phyloP scores from a whole-genome alignment of 2,113 vertebrate species.

The Delphinus delphis region DNA sequence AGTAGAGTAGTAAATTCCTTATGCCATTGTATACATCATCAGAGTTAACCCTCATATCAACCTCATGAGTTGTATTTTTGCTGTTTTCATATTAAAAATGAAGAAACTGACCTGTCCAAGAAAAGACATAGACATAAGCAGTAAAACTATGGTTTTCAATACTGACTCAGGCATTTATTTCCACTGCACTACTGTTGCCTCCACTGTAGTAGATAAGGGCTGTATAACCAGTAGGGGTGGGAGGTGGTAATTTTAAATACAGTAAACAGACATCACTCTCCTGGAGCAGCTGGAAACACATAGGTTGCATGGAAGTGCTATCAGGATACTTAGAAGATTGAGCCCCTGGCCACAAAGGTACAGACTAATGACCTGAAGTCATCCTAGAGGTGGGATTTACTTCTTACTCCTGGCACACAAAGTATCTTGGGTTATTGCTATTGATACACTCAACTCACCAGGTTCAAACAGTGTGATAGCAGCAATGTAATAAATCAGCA shows the following conservation, averaged over 20 bases:
- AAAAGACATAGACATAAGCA: not conserved
- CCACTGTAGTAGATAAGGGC: not conserved
- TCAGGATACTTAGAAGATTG: not conserved
- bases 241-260: not conserved
- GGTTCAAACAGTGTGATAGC: not conserved
- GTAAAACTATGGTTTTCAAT: not conserved
- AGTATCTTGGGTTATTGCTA: not conserved
- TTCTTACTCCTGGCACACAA: not conserved
- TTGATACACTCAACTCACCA: not conserved
- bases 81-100: not conserved
- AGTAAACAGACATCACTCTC: not conserved
- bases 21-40: not conserved
- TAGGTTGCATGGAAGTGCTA: not conserved
- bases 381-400: not conserved
- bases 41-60: not conserved
- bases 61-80: not conserved
- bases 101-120: not conserved
- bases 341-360: not conserved
- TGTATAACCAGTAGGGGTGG: not conserved
- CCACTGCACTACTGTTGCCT: not conserved
- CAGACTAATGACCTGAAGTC: not conserved
- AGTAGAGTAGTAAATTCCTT: not conserved
- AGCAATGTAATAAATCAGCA: not conserved
- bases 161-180: not conserved
- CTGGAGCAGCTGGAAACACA: not conserved